Conservation (phyloP, 2,888 invertebrate species). For the Disparrhopalites patrizii region DNA sequence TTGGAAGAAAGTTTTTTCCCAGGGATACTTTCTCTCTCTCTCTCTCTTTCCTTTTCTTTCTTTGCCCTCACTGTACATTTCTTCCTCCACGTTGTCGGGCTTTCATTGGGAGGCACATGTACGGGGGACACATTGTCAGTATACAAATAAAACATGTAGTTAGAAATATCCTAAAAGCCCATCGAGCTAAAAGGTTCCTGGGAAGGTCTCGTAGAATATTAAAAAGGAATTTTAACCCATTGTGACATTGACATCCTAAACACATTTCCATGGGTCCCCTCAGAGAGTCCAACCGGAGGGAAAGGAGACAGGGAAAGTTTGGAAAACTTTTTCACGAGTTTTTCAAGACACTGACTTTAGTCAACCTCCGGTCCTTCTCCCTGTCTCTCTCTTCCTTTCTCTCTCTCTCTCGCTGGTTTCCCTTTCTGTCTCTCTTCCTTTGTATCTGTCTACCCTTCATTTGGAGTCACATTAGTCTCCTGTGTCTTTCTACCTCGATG, state of each 20-base stretch:
- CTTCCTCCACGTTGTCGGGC: too few species aligned
- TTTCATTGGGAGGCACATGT: too few species aligned
- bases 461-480: too few species aligned
- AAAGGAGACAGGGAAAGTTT: conserved; percentile 19
- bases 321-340: conserved; percentile 20
- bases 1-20: too few species aligned
- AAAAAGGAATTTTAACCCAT: conserved; percentile 29
- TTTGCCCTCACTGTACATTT: too few species aligned
- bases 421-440: too few species aligned
- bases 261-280: conserved; percentile 26
- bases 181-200: conserved; percentile 19
- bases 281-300: background rate
- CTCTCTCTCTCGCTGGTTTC: too few species aligned
- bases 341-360: conserved; percentile 16
- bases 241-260: conserved; percentile 29
- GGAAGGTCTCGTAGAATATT: conserved; percentile 24
- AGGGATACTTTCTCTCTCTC: too few species aligned
- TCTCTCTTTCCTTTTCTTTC: too few species aligned
- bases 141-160: conserved; percentile 6
- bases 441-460: too few species aligned
- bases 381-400: background rate
- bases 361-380: conserved; percentile 1
- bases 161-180: conserved; percentile 25
- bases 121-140: background rate
- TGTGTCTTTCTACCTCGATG: too few species aligned